A percentile compares a stretch with the other conserved stretches of the same genome.
phyloP scores from a whole-genome alignment of 2,113 vertebrate genomes.

The Xerus inauris region DNA sequence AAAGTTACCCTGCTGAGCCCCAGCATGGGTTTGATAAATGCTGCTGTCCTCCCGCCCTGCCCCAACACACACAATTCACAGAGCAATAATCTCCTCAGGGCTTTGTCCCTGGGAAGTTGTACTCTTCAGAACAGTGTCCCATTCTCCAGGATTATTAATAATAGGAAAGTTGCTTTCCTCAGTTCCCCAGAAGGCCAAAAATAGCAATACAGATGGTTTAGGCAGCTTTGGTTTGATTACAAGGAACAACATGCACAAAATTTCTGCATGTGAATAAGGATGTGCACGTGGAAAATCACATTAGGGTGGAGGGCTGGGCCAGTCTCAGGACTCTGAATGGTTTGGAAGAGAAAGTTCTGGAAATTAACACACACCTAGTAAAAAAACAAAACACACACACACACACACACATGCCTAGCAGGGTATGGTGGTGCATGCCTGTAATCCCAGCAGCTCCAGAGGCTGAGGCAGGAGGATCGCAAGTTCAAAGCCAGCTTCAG shows the following conservation, averaged over 20 bases:
- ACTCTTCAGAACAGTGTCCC: not conserved
- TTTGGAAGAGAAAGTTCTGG: not conserved
- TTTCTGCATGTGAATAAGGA: not conserved
- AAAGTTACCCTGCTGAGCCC: not conserved
- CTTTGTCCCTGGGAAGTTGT: not conserved
- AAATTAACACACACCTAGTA: not conserved
- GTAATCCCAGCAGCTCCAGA: too few relatives aligned
- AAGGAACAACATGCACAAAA: not conserved
- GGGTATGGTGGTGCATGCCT: too few relatives aligned
- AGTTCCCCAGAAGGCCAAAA: not conserved
- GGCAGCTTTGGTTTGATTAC: not conserved
- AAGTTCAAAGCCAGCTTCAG: too few relatives aligned
- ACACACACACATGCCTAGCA: too few relatives aligned
- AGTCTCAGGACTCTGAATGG: not conserved
- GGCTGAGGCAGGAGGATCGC: too few relatives aligned
- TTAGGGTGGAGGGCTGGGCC: too few relatives aligned
- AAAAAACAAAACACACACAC: too few relatives aligned
- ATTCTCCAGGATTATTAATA: not conserved
- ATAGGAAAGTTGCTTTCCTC: not conserved
- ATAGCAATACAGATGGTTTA: not conserved
- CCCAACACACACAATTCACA: not conserved
- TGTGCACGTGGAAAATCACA: not conserved
- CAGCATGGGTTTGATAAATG: not conserved
- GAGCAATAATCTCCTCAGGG: not conserved
- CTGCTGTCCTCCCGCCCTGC: not conserved